Conservation (phyloP, 53 echinoderm and acorn worm genomes). For the Astropecten irregularis region DNA sequence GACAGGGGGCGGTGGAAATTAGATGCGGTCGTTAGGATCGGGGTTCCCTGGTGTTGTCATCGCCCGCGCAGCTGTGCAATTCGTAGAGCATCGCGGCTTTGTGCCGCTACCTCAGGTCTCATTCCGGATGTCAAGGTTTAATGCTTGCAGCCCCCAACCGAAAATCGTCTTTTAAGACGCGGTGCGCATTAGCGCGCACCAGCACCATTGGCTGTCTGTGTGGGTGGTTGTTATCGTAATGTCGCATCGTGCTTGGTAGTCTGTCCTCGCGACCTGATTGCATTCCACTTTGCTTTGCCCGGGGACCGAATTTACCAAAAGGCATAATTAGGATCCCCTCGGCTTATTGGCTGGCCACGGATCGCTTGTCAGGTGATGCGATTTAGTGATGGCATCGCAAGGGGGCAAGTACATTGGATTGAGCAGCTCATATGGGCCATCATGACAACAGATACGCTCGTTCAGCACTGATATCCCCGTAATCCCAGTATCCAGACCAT, state of each 20-base stretch:
- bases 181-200: slow-evolving; percentile 31
- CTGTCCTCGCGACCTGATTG: slow-evolving; percentile 55
- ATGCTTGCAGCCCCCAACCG: slow-evolving; percentile 39
- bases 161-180: slow-evolving; percentile 54
- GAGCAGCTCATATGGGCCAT: slow-evolving; percentile 45
- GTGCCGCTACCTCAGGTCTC: slow-evolving; percentile 60
- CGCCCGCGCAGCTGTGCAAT: slow-evolving; percentile 42
- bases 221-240: slow-evolving; percentile 50
- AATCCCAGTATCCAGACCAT: slow-evolving; percentile 34
- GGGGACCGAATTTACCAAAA: slow-evolving; percentile 20
- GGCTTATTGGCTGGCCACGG: slow-evolving; percentile 49
- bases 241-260: slow-evolving; percentile 51
- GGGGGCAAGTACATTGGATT: slow-evolving; percentile 47
- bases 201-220: slow-evolving; percentile 10
- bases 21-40: slow-evolving; percentile 37
- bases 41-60: slow-evolving; percentile 33
- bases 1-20: slow-evolving; percentile 26
- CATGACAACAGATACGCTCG: slow-evolving; percentile 41
- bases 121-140: slow-evolving; percentile 56
- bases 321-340: slow-evolving; percentile 50
- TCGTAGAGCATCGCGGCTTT: slow-evolving; percentile 36
- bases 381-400: slow-evolving; percentile 51
- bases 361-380: slow-evolving; percentile 60
- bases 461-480: slow-evolving; percentile 35
- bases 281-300: slow-evolving; percentile 27